A percentile compares a stretch with the other conserved stretches of the same genome.
Evolutionary conservation across 2,797 vertebrate species (phyloP).

Genomic region (Tenualosa ilisha): DNA sequence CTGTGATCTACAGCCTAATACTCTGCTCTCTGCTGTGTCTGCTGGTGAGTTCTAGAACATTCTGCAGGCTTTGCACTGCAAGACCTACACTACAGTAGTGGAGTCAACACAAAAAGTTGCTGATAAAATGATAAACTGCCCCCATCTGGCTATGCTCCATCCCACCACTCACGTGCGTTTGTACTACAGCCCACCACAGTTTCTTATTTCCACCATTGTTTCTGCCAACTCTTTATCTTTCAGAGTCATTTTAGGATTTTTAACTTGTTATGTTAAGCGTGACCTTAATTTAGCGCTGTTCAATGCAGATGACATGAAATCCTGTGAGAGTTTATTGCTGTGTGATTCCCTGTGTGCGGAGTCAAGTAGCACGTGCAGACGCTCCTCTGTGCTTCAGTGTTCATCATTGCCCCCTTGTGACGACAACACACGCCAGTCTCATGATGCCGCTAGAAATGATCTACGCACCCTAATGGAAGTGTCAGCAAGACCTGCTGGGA

Average conservation of each 20-base stretch:
- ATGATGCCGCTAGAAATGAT: neutral
- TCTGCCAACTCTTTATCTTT: neutral
- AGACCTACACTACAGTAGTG: neutral
- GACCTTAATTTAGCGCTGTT: neutral
- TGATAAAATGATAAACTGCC: constrained; percentile 9
- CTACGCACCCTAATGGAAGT: neutral
- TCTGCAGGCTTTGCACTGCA: constrained; percentile 1
- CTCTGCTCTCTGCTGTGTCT: neutral
- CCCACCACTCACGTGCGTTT: neutral
- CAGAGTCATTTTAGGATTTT: neutral
- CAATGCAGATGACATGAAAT: neutral
- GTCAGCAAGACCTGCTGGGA: neutral
- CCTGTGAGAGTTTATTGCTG: neutral
- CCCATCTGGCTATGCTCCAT: neutral
- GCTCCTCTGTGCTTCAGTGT: neutral
- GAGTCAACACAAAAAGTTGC: constrained; percentile 22
- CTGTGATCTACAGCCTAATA: neutral
- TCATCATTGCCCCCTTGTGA: constrained; percentile 14
- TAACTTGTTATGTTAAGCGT: neutral
- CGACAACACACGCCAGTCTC: neutral
- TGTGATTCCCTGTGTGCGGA: no score
- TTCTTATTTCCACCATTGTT: neutral
- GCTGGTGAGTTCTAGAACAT: constrained; percentile 28
- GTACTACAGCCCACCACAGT: neutral
- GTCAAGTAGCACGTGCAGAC: neutral